These are phyloP conservation scores for Luidia sarsii DNA, from an alignment of 53 echinoderm and acorn worm genomes.

Conservation along the genomic window DNA sequence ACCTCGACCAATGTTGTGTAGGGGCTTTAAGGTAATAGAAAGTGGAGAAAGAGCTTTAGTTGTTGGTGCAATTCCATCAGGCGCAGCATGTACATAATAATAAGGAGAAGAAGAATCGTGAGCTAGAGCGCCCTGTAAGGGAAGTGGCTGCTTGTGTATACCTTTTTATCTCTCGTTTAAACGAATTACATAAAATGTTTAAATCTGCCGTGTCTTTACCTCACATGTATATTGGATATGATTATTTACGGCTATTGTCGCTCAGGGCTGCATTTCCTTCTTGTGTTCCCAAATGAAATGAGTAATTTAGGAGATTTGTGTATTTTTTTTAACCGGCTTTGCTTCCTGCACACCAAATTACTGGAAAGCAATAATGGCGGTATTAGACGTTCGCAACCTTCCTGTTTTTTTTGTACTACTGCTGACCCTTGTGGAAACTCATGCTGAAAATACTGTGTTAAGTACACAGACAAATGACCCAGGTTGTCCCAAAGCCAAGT, in stretches of 20 bases:
- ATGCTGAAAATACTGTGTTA: conserved; percentile 2
- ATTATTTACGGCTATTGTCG: background rate
- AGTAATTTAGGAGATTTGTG: background rate
- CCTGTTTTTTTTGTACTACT: background rate
- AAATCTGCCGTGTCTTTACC: background rate
- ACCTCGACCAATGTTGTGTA: too few relatives aligned
- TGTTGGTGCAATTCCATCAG: too few relatives aligned
- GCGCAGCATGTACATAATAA: too few relatives aligned
- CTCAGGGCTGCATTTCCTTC: background rate
- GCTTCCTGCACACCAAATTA: background rate
- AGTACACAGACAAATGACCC: background rate
- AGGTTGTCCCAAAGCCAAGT: background rate
- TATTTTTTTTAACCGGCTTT: background rate
- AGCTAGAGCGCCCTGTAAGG: background rate
- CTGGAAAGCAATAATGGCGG: background rate
- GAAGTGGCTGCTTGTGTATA: background rate
- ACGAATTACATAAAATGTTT: background rate
- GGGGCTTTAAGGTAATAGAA: too few relatives aligned
- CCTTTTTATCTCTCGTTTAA: background rate
- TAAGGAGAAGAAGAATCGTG: too few relatives aligned
- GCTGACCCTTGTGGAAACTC: conserved; percentile 1
- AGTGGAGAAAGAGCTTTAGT: too few relatives aligned
- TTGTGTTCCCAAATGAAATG: background rate
- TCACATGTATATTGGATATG: background rate
- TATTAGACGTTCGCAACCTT: background rate